Evolutionary conservation across 2,888 invertebrate species (phyloP).

Genomic region (Drosophila pseudotalamancana): DNA sequence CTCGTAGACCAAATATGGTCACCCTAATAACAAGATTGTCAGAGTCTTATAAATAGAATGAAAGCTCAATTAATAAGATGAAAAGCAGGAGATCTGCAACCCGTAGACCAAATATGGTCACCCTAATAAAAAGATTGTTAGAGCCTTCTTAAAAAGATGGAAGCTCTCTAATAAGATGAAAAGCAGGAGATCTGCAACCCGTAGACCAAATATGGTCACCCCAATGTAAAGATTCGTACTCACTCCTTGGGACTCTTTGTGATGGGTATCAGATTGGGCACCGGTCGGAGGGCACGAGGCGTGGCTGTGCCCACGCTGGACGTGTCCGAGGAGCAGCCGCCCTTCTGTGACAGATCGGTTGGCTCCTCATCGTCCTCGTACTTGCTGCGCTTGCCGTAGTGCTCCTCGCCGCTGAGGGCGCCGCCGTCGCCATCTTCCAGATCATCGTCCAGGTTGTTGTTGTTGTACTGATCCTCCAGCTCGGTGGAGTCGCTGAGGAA

Average conservation of each 20-base stretch:
- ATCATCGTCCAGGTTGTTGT: constrained; percentile 82
- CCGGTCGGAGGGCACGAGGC: constrained; percentile 85
- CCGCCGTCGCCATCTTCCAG: constrained; percentile 70
- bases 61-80: too few species aligned
- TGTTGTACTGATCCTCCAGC: constrained; percentile 81
- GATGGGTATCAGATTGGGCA: constrained; percentile 91
- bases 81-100: too few species aligned
- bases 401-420: constrained; percentile 60
- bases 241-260: constrained; percentile 81
- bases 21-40: too few species aligned
- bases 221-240: constrained; percentile 44
- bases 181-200: background rate
- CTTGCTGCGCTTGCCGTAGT: constrained; percentile 79
- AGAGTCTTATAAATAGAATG: too few species aligned
- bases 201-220: background rate
- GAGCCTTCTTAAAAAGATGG: too few species aligned
- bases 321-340: constrained; percentile 82
- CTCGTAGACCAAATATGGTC: too few species aligned
- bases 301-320: constrained; percentile 81
- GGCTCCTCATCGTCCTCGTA: constrained; percentile 83
- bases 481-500: constrained; percentile 83
- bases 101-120: too few species aligned
- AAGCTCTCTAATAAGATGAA: too few species aligned
- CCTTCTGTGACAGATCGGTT: constrained; percentile 84
- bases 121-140: too few species aligned